Conservation (phyloP, 1,140 invertebrate genomes). For the Myzus persicae region DNA sequence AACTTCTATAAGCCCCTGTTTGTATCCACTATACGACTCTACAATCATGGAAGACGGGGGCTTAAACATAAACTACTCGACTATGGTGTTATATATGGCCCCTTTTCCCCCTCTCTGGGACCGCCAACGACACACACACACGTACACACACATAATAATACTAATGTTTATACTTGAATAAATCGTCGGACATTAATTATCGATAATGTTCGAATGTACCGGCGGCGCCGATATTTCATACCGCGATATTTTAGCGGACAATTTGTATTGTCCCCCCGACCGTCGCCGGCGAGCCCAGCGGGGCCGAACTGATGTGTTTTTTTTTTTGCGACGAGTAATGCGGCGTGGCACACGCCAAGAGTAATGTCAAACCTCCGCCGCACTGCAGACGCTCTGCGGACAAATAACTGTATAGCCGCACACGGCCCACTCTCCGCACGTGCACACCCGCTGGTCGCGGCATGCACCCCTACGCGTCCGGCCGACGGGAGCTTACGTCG, state of each 20-base stretch:
- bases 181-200: background rate
- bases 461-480: background rate
- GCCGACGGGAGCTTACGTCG: background rate
- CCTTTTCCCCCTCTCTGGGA: too few relatives aligned
- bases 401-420: background rate
- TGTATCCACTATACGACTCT: too few relatives aligned
- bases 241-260: background rate
- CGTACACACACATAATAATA: background rate
- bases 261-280: background rate
- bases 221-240: background rate
- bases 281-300: background rate
- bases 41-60: too few relatives aligned
- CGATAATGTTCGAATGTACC: background rate
- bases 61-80: too few relatives aligned
- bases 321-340: conserved; percentile 9
- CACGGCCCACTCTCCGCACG: background rate
- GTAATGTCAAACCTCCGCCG: conserved; percentile 25
- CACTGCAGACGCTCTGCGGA: conserved; percentile 50
- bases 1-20: too few relatives aligned
- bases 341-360: conserved; percentile 1
- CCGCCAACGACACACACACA: background rate
- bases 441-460: background rate
- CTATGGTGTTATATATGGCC: too few relatives aligned
- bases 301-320: background rate
- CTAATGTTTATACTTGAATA: background rate